These are phyloP conservation scores for Tanytarsus gracilentus DNA, from an alignment of 2,888 invertebrate genomes.

Conservation along the genomic window DNA sequence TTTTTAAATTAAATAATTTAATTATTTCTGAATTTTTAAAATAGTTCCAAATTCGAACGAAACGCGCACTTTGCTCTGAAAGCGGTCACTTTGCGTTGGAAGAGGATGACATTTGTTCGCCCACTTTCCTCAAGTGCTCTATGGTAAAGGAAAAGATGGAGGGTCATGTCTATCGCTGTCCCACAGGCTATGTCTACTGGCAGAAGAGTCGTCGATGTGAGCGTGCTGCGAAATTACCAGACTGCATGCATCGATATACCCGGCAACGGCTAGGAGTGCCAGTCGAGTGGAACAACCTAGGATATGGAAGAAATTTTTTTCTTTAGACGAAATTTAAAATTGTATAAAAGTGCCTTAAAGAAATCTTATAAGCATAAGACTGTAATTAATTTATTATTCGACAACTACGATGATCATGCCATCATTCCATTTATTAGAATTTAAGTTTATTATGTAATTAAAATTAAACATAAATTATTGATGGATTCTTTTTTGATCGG, in stretches of 20 bases:
- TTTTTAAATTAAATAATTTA: neutral
- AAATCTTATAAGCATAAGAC: too few species aligned
- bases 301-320: conserved; percentile 31
- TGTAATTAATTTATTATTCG: too few species aligned
- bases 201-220: conserved; percentile 69
- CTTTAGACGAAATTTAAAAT: too few species aligned
- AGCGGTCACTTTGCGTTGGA: conserved; percentile 63
- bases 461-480: too few species aligned
- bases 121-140: conserved; percentile 63
- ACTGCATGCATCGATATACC: conserved; percentile 44
- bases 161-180: conserved; percentile 68
- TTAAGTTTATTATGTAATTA: too few species aligned
- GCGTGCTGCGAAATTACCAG: conserved; percentile 50
- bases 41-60: conserved; percentile 55
- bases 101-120: conserved; percentile 53
- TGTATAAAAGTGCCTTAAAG: too few species aligned
- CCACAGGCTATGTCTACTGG: conserved; percentile 67
- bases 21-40: conserved; percentile 27
- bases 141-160: conserved; percentile 47
- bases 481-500: too few species aligned
- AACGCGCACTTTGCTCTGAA: conserved; percentile 52
- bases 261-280: conserved; percentile 34
- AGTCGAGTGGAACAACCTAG: conserved; percentile 41
- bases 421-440: too few species aligned
- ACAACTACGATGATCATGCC: too few species aligned